A percentile compares a stretch with the other conserved stretches of the same genome.
Conservation (phyloP, 1,140 invertebrate genomes). For the Lepeophtheirus salmonis region DNA sequence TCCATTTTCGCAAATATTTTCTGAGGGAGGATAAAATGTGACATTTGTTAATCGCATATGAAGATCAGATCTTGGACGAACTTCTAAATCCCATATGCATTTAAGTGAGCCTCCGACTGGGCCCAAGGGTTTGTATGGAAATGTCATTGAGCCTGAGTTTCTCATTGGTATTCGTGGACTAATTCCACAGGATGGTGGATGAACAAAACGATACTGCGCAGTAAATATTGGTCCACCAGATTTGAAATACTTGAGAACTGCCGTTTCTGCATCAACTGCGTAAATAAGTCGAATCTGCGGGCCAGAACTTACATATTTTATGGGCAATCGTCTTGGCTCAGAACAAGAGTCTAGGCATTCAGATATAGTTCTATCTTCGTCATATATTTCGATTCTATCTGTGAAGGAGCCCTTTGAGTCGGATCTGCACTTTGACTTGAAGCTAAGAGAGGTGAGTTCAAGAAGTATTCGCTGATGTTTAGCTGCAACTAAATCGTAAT, state of each 20-base stretch:
- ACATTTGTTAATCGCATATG: background rate
- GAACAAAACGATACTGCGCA: slow-evolving; percentile 1
- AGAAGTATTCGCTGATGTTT: background rate
- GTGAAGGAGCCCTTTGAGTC: background rate
- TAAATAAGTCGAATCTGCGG: background rate
- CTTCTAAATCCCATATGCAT: background rate
- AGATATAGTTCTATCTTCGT: background rate
- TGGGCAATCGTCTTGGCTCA: background rate
- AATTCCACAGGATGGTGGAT: background rate
- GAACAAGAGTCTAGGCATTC: background rate
- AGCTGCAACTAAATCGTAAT: background rate
- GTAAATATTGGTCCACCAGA: background rate
- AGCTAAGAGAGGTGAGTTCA: background rate
- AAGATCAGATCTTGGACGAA: background rate
- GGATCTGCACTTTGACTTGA: background rate
- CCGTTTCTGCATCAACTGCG: background rate
- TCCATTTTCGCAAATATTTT: background rate
- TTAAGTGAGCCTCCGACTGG: background rate
- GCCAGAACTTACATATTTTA: background rate
- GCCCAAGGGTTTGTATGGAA: background rate
- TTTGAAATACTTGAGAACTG: slow-evolving; percentile 10
- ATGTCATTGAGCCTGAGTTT: background rate
- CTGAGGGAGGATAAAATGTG: background rate
- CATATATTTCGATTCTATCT: background rate
- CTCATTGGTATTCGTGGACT: background rate